These are phyloP conservation scores for Neogobius melanostomus DNA, from an alignment of 2,113 vertebrate species.

Conservation along the genomic window DNA sequence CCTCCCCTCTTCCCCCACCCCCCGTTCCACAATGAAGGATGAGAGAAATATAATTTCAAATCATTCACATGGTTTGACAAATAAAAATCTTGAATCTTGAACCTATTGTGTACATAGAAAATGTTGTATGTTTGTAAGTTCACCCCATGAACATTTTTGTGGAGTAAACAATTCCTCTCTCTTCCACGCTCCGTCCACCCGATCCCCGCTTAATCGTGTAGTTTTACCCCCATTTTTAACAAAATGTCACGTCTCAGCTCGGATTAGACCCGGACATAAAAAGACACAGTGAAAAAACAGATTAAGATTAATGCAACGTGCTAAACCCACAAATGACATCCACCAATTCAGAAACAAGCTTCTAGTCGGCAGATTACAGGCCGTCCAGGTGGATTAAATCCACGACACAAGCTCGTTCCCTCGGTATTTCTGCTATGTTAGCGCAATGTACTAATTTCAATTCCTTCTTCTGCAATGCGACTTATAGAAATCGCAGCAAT, in stretches of 20 bases:
- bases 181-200: not conserved
- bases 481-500: not conserved
- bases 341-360: not conserved
- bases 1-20: too few relatives aligned
- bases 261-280: not conserved
- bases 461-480: not conserved
- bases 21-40: too few relatives aligned
- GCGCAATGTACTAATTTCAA: not conserved
- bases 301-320: not conserved
- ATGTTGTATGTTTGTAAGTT: too few relatives aligned
- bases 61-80: too few relatives aligned
- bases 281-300: not conserved
- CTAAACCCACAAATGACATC: conserved; percentile 3
- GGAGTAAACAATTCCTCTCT: not conserved
- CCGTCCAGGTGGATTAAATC: not conserved
- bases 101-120: too few relatives aligned
- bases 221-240: not conserved
- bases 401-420: not conserved
- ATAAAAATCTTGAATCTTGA: too few relatives aligned
- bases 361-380: not conserved
- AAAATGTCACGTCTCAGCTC: not conserved
- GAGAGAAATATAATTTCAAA: too few relatives aligned
- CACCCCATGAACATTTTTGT: too few relatives aligned
- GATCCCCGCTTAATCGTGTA: not conserved
- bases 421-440: not conserved